Evolutionary conservation across 2,888 invertebrate genomes (phyloP).

Genomic region (Pyrocoelia pectoralis): DNA sequence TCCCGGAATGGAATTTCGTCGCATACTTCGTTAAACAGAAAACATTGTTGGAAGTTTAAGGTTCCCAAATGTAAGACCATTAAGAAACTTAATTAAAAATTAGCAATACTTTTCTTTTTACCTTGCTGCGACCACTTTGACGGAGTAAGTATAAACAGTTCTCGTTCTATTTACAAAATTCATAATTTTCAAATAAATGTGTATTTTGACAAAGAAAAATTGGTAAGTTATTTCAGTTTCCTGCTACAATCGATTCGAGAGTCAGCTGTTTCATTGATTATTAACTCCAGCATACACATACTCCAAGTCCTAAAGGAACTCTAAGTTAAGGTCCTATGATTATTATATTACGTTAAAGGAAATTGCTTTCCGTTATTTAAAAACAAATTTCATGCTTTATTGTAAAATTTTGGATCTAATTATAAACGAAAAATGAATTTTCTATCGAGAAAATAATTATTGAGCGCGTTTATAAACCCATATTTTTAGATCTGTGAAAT

Average conservation of each 20-base stretch:
- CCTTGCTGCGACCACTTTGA: background rate
- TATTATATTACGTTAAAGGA: background rate
- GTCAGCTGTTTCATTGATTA: background rate
- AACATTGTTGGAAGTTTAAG: slow-evolving; percentile 20
- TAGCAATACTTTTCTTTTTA: background rate
- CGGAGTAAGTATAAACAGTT: too few species aligned
- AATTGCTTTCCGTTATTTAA: background rate
- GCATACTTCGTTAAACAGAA: slow-evolving; percentile 26
- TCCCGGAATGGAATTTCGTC: slow-evolving; percentile 20
- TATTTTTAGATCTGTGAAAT: too few species aligned
- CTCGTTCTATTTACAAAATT: background rate
- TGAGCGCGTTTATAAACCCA: too few species aligned
- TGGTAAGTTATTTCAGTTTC: background rate
- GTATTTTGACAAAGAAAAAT: background rate
- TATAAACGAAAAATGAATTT: too few species aligned
- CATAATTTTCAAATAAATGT: background rate
- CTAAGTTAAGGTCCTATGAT: background rate
- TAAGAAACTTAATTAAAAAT: slow-evolving; percentile 24
- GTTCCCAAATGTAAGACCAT: slow-evolving; percentile 21
- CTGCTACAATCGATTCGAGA: background rate
- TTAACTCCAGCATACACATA: background rate
- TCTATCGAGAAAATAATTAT: too few species aligned
- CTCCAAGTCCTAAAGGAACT: background rate
- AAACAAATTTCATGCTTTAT: too few species aligned
- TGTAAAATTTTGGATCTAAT: too few species aligned